These are phyloP conservation scores for Apodemus agrarius DNA, from an alignment of 2,797 vertebrate species.

Conservation along the genomic window DNA sequence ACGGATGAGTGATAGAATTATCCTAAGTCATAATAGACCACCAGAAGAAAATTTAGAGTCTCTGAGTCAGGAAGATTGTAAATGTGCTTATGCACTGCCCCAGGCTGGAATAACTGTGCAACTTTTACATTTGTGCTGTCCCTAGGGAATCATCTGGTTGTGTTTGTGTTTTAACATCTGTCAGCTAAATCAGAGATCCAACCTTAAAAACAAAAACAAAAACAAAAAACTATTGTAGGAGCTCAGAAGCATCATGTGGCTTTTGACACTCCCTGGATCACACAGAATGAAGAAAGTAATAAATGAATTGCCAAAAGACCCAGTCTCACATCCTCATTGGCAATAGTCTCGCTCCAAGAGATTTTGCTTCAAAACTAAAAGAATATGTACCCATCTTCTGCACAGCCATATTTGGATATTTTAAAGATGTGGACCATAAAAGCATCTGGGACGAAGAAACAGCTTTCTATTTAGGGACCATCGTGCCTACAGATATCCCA, in stretches of 20 bases:
- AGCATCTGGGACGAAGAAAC: slow-evolving; percentile 61
- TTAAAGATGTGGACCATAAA: slow-evolving; percentile 59
- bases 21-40: slow-evolving; percentile 24
- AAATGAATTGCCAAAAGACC: slow-evolving; percentile 74
- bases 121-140: not conserved
- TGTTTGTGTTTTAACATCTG: slow-evolving; percentile 68
- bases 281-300: slow-evolving; percentile 76
- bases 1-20: slow-evolving; percentile 16
- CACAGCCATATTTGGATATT: slow-evolving; percentile 69
- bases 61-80: slow-evolving; percentile 46
- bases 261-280: slow-evolving; percentile 74
- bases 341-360: slow-evolving; percentile 29
- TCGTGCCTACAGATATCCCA: not conserved
- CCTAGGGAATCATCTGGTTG: slow-evolving; percentile 66
- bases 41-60: not conserved
- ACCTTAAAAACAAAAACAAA: no score
- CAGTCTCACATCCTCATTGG: slow-evolving; percentile 71
- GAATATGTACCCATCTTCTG: slow-evolving; percentile 70
- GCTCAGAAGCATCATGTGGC: slow-evolving; percentile 75
- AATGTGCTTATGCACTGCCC: slow-evolving; percentile 59
- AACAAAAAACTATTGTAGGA: not conserved
- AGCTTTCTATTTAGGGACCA: slow-evolving; percentile 58
- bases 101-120: slow-evolving; percentile 54
- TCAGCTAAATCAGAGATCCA: slow-evolving; percentile 71
- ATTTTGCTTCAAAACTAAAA: slow-evolving; percentile 69